These are phyloP conservation scores for Condylostylus longicornis DNA, from an alignment of 1,140 invertebrate species.

Conservation along the genomic window DNA sequence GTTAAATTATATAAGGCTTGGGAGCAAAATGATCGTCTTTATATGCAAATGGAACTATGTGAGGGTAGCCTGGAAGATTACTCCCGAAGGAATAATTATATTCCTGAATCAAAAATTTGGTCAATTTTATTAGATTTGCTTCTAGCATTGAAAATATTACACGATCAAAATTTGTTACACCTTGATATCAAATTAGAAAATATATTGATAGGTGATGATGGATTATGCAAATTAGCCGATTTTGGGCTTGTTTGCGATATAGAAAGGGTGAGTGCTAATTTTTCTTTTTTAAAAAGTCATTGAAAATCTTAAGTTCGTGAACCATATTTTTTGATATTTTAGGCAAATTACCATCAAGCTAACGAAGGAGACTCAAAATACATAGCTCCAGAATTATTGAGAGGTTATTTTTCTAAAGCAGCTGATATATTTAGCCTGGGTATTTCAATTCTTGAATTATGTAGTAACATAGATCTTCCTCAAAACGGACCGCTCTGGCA, in stretches of 20 bases:
- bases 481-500: slow-evolving; percentile 53
- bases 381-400: slow-evolving; percentile 54
- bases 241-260: slow-evolving; percentile 58
- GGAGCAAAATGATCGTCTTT: slow-evolving; percentile 55
- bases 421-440: slow-evolving; percentile 55
- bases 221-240: slow-evolving; percentile 53
- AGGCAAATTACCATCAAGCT: slow-evolving; percentile 25
- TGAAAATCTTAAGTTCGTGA: not conserved
- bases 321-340: not conserved
- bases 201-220: slow-evolving; percentile 47
- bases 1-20: slow-evolving; percentile 53
- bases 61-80: slow-evolving; percentile 35
- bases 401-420: slow-evolving; percentile 43
- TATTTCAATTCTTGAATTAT: slow-evolving; percentile 55
- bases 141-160: slow-evolving; percentile 48
- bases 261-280: slow-evolving; percentile 34
- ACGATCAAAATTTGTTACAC: slow-evolving; percentile 50
- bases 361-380: slow-evolving; percentile 66
- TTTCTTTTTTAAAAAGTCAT: not conserved
- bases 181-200: slow-evolving; percentile 67
- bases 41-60: slow-evolving; percentile 61
- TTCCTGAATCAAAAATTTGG: slow-evolving; percentile 34
- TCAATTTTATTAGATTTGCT: slow-evolving; percentile 26
- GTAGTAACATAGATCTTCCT: slow-evolving; percentile 54
- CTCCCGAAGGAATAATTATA: slow-evolving; percentile 27